These are phyloP conservation scores for Amphiprion clarkii DNA, from an alignment of 2,797 vertebrate genomes.

Conservation along the genomic window DNA sequence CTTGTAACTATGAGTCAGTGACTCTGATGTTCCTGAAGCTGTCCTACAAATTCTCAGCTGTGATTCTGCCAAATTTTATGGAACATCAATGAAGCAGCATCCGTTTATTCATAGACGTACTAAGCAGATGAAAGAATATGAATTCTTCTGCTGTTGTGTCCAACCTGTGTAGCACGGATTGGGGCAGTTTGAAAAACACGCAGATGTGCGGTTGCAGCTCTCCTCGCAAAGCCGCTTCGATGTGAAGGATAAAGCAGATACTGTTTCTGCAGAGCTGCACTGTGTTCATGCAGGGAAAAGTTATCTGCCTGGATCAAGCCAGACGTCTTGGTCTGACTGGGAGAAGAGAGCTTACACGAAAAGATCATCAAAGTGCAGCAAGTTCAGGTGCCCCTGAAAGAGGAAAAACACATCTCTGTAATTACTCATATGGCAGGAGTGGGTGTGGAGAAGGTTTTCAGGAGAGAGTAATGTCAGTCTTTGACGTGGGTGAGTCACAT, in stretches of 20 bases:
- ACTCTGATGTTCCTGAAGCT: too few species aligned
- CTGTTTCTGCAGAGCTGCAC: not conserved
- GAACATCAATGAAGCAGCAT: too few species aligned
- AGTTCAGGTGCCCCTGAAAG: not conserved
- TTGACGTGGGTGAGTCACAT: constrained; percentile 9
- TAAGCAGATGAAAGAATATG: too few species aligned
- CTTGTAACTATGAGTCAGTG: too few species aligned
- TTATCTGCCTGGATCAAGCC: not conserved
- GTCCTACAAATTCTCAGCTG: too few species aligned
- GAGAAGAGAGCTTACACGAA: constrained; percentile 1
- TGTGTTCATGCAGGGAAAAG: not conserved
- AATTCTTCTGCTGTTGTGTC: not conserved
- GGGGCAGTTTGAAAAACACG: not conserved
- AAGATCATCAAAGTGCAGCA: not conserved
- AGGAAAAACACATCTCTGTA: constrained; percentile 21
- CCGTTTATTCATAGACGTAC: too few species aligned
- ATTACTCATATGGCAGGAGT: constrained; percentile 21
- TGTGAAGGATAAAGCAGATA: not conserved
- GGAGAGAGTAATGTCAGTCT: not conserved
- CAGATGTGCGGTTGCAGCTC: not conserved
- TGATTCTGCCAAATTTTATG: too few species aligned
- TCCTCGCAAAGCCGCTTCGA: not conserved
- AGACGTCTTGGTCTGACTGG: constrained; percentile 2
- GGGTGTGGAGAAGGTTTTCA: constrained; percentile 15
- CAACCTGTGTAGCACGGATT: not conserved